Evolutionary conservation across 2,113 vertebrate genomes (phyloP).

Genomic region (Urocitellus parryii): DNA sequence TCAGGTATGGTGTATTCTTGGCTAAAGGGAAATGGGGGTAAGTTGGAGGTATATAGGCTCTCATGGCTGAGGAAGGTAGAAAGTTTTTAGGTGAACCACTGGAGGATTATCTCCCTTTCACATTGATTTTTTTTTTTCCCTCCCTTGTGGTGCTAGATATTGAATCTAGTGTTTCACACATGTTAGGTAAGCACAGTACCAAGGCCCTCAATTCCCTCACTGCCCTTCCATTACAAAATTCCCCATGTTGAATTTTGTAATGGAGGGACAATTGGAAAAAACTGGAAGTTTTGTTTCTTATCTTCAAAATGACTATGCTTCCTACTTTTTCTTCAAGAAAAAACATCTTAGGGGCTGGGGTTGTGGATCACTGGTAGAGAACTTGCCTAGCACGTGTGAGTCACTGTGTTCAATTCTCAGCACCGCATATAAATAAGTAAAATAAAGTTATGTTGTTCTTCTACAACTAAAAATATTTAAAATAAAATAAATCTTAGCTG

Average conservation of each 20-base stretch:
- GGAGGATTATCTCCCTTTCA: not conserved
- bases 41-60: not conserved
- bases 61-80: slow-evolving; percentile 12
- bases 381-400: too few relatives aligned
- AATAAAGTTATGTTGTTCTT: too few relatives aligned
- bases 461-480: too few relatives aligned
- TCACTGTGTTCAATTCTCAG: too few relatives aligned
- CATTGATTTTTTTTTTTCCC: not conserved
- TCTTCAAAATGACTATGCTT: slow-evolving; percentile 50
- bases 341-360: not conserved
- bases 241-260: not conserved
- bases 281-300: slow-evolving; percentile 18
- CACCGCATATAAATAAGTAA: too few relatives aligned
- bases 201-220: not conserved
- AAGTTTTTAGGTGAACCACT: not conserved
- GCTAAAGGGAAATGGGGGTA: not conserved
- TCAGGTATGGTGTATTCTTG: slow-evolving; percentile 89
- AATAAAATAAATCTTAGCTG: too few relatives aligned
- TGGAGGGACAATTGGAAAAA: not conserved
- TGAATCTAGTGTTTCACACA: not conserved
- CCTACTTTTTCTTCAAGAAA: slow-evolving; percentile 34
- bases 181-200: not conserved
- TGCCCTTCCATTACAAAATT: too few relatives aligned
- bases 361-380: too few relatives aligned
- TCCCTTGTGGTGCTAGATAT: not conserved